Conservation (phyloP, 2,888 invertebrate genomes). For the Scrobipalpa atriplicella region DNA sequence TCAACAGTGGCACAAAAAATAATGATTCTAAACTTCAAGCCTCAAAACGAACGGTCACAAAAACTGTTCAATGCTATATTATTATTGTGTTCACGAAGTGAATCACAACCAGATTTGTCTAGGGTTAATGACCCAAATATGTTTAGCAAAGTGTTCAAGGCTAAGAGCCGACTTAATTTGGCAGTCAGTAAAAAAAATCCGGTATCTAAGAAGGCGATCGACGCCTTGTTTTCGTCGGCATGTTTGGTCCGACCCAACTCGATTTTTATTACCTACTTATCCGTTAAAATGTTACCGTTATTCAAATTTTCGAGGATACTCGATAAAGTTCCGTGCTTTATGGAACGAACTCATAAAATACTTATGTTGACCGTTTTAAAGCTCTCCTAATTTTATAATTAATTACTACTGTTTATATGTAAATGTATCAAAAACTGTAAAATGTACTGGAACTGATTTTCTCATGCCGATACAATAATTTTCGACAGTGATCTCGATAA, state of each 20-base stretch:
- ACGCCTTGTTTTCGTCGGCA: conserved; percentile 54
- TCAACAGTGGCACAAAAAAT: conserved; percentile 60
- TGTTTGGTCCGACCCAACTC: conserved; percentile 46
- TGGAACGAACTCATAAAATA: conserved; percentile 20
- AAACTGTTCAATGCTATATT: conserved; percentile 78
- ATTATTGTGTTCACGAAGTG: conserved; percentile 78
- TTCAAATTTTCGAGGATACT: conserved; percentile 45
- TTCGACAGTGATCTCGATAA: not conserved
- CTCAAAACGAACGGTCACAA: conserved; percentile 71
- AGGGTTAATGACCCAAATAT: conserved; percentile 82
- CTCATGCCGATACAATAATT: not conserved
- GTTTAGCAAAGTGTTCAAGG: conserved; percentile 79
- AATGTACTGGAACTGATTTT: not conserved
- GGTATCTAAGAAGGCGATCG: conserved; percentile 61
- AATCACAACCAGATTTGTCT: conserved; percentile 80
- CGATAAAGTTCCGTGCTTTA: conserved; percentile 30
- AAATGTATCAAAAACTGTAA: conserved; percentile 10
- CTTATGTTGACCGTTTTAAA: conserved; percentile 23
- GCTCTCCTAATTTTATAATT: conserved; percentile 15
- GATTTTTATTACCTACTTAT: conserved; percentile 57
- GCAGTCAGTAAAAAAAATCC: conserved; percentile 68
- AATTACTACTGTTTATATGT: conserved; percentile 14
- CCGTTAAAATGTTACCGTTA: conserved; percentile 66
- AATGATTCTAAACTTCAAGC: conserved; percentile 58
- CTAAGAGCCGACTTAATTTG: conserved; percentile 70